These are phyloP conservation scores for Chamaea fasciata DNA, from an alignment of 2,113 vertebrate genomes.

Conservation along the genomic window DNA sequence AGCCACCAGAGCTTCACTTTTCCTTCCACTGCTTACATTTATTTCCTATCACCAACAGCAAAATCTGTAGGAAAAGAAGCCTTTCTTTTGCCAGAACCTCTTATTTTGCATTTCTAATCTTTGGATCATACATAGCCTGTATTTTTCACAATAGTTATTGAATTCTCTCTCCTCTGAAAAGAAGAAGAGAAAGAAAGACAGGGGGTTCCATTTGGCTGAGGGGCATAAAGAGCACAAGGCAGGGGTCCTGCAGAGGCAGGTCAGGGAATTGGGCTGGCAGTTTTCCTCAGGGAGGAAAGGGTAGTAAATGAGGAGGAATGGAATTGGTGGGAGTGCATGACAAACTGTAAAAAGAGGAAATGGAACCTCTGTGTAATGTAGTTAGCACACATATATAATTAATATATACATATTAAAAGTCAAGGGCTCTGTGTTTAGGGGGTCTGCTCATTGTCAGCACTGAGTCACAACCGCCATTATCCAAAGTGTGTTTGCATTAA, in stretches of 20 bases:
- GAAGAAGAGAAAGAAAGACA: background rate
- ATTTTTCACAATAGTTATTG: background rate
- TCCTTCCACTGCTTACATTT: background rate
- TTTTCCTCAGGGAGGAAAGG: background rate
- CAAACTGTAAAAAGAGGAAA: background rate
- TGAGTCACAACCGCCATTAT: background rate
- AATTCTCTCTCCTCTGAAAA: background rate
- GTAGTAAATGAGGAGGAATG: background rate
- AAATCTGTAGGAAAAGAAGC: background rate
- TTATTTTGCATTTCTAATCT: background rate
- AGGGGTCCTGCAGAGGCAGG: rapidly evolving
- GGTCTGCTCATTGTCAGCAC: background rate
- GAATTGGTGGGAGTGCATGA: background rate
- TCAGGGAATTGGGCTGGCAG: background rate
- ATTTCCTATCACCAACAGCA: background rate
- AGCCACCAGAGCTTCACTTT: background rate
- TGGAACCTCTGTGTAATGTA: background rate
- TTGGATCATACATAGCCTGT: background rate
- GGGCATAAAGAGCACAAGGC: background rate
- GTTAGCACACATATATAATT: background rate
- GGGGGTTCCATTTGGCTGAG: background rate
- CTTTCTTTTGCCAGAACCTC: background rate
- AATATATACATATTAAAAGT: background rate
- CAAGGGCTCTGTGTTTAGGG: background rate
- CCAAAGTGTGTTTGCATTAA: background rate